Evolutionary conservation across 1,140 invertebrate species (phyloP).

Genomic region (Saccostrea glomerata): DNA sequence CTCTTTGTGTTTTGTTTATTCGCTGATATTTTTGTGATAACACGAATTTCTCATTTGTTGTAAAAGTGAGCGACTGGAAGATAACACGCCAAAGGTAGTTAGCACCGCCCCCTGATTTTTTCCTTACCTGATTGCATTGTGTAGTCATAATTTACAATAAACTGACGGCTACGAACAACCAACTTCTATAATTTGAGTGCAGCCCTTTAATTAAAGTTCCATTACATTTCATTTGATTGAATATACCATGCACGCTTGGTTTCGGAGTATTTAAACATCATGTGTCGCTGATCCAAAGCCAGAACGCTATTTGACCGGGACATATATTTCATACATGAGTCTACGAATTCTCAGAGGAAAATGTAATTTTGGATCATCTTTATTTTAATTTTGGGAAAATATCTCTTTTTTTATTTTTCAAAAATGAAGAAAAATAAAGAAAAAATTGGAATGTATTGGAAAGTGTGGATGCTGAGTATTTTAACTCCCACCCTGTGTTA

Average conservation of each 20-base stretch:
- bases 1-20: background rate
- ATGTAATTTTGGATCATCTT: background rate
- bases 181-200: slow-evolving; percentile 36
- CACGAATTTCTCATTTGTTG: slow-evolving; percentile 31
- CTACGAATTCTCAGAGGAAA: slow-evolving; percentile 12
- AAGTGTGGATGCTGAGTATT: background rate
- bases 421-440: background rate
- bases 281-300: background rate
- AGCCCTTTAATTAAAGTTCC: slow-evolving; percentile 30
- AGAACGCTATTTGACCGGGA: background rate
- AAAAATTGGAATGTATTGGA: background rate
- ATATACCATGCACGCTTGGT: slow-evolving; percentile 27
- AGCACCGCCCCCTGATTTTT: slow-evolving; percentile 2
- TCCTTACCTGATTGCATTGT: slow-evolving; percentile 27
- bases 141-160: slow-evolving; percentile 38
- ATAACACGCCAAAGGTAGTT: slow-evolving; percentile 1
- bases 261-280: slow-evolving; percentile 35
- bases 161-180: slow-evolving; percentile 26
- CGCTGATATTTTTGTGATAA: background rate
- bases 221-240: slow-evolving; percentile 37
- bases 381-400: background rate
- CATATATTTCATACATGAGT: background rate
- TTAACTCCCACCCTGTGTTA: background rate
- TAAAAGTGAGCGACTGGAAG: slow-evolving; percentile 21
- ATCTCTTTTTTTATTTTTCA: background rate